phyloP scores from a whole-genome alignment of 2,797 vertebrate species.

The Aulostomus chinensis region DNA sequence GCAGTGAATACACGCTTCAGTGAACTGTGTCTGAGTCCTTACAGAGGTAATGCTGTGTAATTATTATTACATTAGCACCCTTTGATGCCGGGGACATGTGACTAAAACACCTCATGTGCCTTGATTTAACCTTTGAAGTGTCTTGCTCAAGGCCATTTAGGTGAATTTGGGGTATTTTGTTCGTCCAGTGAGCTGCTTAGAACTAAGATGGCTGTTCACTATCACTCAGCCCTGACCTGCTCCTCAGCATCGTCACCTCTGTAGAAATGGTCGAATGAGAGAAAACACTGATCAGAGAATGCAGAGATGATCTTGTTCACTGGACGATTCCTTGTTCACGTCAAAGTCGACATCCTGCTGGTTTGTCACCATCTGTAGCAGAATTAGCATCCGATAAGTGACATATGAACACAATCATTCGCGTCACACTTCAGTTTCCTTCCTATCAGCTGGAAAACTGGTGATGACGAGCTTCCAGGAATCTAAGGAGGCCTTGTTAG shows the following conservation, averaged over 20 bases:
- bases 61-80: conserved; percentile 9
- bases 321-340: too few species aligned
- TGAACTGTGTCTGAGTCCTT: conserved; percentile 2
- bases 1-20: conserved; percentile 1
- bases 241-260: too few species aligned
- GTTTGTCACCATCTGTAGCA: too few species aligned
- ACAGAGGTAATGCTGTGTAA: conserved; percentile 10
- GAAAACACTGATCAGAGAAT: too few species aligned
- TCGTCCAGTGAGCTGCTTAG: too few species aligned
- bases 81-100: neutral
- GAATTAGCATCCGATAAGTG: too few species aligned
- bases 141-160: conserved; percentile 14
- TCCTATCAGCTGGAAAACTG: neutral
- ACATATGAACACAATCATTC: neutral
- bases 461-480: too few species aligned
- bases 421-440: neutral
- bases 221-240: too few species aligned
- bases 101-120: neutral
- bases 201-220: too few species aligned
- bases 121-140: neutral
- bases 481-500: too few species aligned
- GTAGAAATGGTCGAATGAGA: too few species aligned
- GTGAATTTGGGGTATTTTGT: neutral
- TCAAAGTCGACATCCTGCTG: neutral
- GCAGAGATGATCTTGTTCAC: too few species aligned